Conservation (phyloP, 2,113 vertebrate species). For the Poeciliopsis occidentalis region DNA sequence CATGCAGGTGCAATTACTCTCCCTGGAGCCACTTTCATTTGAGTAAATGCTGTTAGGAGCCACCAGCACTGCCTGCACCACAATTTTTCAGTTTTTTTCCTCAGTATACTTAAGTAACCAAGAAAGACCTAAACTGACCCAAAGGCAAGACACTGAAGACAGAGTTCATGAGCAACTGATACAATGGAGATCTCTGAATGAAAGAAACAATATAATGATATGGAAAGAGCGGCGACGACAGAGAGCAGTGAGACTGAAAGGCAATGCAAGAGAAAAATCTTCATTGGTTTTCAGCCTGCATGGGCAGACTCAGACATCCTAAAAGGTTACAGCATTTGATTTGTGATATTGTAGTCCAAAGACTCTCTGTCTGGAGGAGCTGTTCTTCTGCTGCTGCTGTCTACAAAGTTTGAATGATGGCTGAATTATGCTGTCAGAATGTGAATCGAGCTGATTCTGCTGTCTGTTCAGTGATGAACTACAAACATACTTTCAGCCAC, state of each 20-base stretch:
- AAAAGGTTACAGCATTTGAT: conserved; percentile 79
- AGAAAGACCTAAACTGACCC: conserved; percentile 21
- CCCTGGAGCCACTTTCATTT: conserved; percentile 9
- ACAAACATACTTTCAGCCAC: conserved; percentile 65
- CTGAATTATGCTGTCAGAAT: conserved; percentile 72
- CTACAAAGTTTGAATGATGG: conserved; percentile 76
- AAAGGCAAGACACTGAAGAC: neutral
- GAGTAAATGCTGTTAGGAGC: conserved; percentile 28
- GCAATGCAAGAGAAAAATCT: conserved; percentile 32
- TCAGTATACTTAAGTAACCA: conserved; percentile 14
- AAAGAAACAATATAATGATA: conserved; percentile 30
- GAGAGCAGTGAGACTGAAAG: conserved; percentile 21
- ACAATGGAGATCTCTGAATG: conserved; percentile 18
- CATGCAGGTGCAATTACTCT: conserved; percentile 8
- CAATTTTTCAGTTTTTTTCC: conserved; percentile 11
- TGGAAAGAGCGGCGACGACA: conserved; percentile 24
- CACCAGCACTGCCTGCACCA: conserved; percentile 21
- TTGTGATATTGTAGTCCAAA: conserved; percentile 72
- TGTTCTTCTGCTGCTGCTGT: conserved; percentile 63
- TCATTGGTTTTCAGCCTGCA: conserved; percentile 74
- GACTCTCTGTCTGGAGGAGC: conserved; percentile 51
- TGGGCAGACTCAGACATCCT: conserved; percentile 67
- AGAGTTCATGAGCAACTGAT: conserved; percentile 22
- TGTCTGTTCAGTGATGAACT: conserved; percentile 73
- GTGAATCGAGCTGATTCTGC: conserved; percentile 66